These are phyloP conservation scores for Ectemnius cavifrons DNA, from an alignment of 2,888 invertebrate genomes.

Conservation along the genomic window DNA sequence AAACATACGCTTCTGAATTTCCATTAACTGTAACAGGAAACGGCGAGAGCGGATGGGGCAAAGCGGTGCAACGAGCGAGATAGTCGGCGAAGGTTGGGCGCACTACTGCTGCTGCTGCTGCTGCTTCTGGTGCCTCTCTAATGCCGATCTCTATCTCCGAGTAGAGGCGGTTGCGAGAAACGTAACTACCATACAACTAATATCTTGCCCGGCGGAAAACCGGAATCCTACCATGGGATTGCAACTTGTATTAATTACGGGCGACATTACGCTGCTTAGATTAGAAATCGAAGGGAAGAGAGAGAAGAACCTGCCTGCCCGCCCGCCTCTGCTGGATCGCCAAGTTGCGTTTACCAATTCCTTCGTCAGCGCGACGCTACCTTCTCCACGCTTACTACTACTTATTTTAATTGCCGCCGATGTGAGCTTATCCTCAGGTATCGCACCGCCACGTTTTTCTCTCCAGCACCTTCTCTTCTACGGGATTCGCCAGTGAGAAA, in stretches of 20 bases:
- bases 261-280: constrained; percentile 75
- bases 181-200: constrained; percentile 71
- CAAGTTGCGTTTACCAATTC: constrained; percentile 50
- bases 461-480: too few relatives aligned
- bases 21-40: constrained; percentile 75
- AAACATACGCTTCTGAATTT: constrained; percentile 73
- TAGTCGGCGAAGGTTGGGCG: constrained; percentile 44
- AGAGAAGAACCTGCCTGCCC: constrained; percentile 37
- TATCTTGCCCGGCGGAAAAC: constrained; percentile 76
- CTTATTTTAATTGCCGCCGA: constrained; percentile 52
- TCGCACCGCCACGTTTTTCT: neutral
- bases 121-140: constrained; percentile 56
- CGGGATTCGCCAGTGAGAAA: constrained; percentile 11
- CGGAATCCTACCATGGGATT: constrained; percentile 74
- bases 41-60: constrained; percentile 50
- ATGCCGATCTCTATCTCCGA: constrained; percentile 74
- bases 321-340: constrained; percentile 40
- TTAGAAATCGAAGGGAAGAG: constrained; percentile 75
- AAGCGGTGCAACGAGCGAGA: constrained; percentile 34
- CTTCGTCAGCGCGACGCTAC: constrained; percentile 44
- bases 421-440: constrained; percentile 7
- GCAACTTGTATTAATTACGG: constrained; percentile 78
- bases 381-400: constrained; percentile 22
- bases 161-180: constrained; percentile 58
- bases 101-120: too few relatives aligned